phyloP scores from a whole-genome alignment of 2,797 vertebrate genomes.

The Paguma larvata region DNA sequence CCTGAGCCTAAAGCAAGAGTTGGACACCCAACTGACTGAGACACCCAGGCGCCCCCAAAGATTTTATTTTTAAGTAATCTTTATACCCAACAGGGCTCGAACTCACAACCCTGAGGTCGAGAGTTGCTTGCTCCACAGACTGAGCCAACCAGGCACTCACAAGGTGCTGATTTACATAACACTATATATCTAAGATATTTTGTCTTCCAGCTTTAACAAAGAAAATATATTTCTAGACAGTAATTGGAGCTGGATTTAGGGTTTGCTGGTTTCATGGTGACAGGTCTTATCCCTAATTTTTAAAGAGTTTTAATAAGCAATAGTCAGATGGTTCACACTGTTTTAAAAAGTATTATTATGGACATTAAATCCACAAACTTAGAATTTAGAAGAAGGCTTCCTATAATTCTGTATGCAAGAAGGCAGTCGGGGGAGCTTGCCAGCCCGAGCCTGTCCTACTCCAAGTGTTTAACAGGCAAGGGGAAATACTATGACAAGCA shows the following conservation, averaged over 20 bases:
- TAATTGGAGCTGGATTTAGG: slow-evolving; percentile 1
- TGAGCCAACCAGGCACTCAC: background rate
- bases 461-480: background rate
- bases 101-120: background rate
- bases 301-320: background rate
- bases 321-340: background rate
- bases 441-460: background rate
- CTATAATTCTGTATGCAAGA: background rate
- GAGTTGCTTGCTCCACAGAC: background rate
- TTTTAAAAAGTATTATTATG: slow-evolving; percentile 4
- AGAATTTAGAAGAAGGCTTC: background rate
- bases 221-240: background rate
- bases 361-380: background rate
- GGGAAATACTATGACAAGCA: background rate
- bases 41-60: background rate
- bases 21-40: too few species aligned
- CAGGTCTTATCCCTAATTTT: background rate
- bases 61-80: background rate
- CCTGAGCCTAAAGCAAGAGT: too few species aligned
- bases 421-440: background rate
- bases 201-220: slow-evolving; percentile 28
- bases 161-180: background rate
- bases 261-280: background rate
- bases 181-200: background rate
- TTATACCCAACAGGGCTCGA: background rate